Evolutionary conservation across 2,797 vertebrate genomes (phyloP).

Genomic region (Oophaga sylvatica): DNA sequence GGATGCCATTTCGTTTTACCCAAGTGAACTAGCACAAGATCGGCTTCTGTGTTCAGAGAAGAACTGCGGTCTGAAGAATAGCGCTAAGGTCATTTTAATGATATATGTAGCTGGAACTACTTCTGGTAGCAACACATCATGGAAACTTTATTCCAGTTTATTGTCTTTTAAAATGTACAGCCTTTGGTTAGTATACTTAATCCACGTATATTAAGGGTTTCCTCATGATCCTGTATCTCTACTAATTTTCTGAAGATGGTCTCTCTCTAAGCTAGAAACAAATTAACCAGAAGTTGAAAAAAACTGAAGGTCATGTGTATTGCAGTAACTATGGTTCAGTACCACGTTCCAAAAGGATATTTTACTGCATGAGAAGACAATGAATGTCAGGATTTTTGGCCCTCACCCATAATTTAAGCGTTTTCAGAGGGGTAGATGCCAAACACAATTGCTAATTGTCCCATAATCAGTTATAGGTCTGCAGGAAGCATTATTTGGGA

Average conservation of each 20-base stretch:
- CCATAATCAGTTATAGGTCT: neutral
- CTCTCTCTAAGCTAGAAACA: neutral
- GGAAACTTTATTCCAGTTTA: neutral
- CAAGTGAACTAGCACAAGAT: neutral
- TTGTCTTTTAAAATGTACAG: constrained; percentile 27
- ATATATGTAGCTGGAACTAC: constrained; percentile 5
- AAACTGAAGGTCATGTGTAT: neutral
- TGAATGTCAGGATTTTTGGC: constrained; percentile 5
- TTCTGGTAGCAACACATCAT: constrained; percentile 20
- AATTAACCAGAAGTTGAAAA: neutral
- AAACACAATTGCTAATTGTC: constrained; percentile 16
- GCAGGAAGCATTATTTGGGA: neutral
- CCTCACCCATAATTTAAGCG: constrained; percentile 10
- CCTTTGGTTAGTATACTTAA: constrained; percentile 35
- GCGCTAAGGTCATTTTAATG: neutral
- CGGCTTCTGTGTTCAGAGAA: neutral
- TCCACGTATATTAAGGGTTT: constrained; percentile 13
- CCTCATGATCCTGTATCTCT: constrained; percentile 15
- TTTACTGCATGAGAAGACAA: neutral
- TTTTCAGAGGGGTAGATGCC: constrained; percentile 2
- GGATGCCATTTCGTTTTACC: neutral
- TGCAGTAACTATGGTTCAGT: constrained; percentile 20
- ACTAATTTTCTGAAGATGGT: neutral
- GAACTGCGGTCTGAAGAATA: constrained; percentile 11
- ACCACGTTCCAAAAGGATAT: neutral